Base-by-base conservation (phyloP, 2,888 invertebrate genomes). In the Augiades crinisus region DNA sequence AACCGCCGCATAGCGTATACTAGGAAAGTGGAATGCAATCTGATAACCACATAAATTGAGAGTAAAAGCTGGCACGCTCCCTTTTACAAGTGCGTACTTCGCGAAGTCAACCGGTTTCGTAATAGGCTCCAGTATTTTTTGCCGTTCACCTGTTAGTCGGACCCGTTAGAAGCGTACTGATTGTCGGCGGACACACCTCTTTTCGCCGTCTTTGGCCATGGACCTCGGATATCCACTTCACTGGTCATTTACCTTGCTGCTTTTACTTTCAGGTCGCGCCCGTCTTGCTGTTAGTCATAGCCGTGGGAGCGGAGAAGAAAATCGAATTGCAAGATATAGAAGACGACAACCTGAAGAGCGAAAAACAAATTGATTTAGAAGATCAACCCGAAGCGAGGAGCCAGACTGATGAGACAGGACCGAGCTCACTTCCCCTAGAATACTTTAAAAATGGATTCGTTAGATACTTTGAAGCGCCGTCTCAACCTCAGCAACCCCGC, bases 241-340 rank as follows among this genome's bases (percentile, higher is more conserved):
- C 38, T 34, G 41, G 53, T 41, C 54, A 46, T 53, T 58, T 47
- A 58, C 53, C 44, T 41, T 47, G 16, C 30, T 36, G 38, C 53
- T 58, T 56, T 51, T 57, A 78, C 79, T 89, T 88, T 81, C 88
- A 89, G 89, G 67, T 83, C 56, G 64, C 74, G 59, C 68, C 75
- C 50, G 65, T 81, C 64, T 72, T 82, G 47, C 66, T 84, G 46
- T 58, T 87, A 56, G 68, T 60, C 50, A 57, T 81, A 36, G 74
- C 71, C 55, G 91, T 81, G 40, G 64, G 67, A 62, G 86, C 82
- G 34, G 92, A 93, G 51, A 91, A 92, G 70, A 94, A 93, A 76
- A 90, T 94, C 52, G 92, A 93, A 60, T 81, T 95, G 40, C 94
- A 95, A 72, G 95, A 95, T 75, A 94, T 95, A 58, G 95, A 95